These are phyloP conservation scores for Campylomormyrus numenius DNA, from an alignment of 2,113 vertebrate species.

Conservation along the genomic window DNA sequence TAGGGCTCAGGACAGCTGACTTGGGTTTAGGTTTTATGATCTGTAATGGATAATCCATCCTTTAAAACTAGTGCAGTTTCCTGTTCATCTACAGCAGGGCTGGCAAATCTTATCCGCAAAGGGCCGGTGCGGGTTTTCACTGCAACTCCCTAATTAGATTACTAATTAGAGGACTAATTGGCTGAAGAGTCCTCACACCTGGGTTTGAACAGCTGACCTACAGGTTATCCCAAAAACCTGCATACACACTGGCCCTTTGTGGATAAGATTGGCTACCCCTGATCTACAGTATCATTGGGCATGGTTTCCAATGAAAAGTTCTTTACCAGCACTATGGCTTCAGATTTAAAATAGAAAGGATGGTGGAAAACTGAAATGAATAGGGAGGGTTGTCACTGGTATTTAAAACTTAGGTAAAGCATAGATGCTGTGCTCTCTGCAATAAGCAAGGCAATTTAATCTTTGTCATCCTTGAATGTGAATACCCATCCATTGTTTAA, in stretches of 20 bases:
- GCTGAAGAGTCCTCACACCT: too few relatives aligned
- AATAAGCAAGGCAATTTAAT: neutral
- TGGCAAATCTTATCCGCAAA: too few relatives aligned
- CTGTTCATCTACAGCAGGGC: neutral
- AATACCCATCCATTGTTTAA: neutral
- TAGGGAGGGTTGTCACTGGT: neutral
- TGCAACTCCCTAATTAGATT: too few relatives aligned
- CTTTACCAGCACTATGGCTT: neutral
- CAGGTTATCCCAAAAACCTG: too few relatives aligned
- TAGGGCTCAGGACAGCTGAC: neutral
- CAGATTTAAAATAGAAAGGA: neutral
- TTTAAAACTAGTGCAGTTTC: neutral
- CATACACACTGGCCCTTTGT: too few relatives aligned
- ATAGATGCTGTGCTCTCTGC: neutral
- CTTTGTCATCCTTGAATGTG: neutral
- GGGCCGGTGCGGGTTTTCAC: too few relatives aligned
- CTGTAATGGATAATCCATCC: neutral
- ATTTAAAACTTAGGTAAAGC: neutral
- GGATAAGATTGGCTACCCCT: too few relatives aligned
- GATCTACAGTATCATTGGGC: neutral
- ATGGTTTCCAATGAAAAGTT: neutral
- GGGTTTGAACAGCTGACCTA: too few relatives aligned
- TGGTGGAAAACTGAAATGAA: neutral
- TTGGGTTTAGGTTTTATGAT: neutral
- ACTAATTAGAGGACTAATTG: too few relatives aligned